Evolutionary conservation across 2,797 vertebrate genomes (phyloP), one percentile per base, ranked within the genome.

Genomic region (Rhinoraja longicauda): DNA sequence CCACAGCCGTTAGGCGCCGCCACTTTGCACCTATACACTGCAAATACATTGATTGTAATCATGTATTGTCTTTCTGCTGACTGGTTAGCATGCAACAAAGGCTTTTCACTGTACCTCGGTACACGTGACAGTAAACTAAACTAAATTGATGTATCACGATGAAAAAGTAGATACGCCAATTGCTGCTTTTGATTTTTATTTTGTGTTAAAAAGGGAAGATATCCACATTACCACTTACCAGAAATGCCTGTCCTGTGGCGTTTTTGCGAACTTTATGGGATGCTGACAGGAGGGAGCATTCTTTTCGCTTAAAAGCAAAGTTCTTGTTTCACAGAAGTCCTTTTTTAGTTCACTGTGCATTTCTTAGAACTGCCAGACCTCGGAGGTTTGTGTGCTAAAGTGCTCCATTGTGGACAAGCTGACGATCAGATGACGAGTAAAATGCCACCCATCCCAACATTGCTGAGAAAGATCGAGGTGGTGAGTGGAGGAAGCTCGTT

Each of bases 221-320:
- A 7, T 73, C 17, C 32, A 12, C 4, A 53, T 53, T 53, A 45
- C 67, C 26, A 72, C 6, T 57, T 24, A n/a, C 70, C 75, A 53
- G 67, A 67, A 88, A 88, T 32, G n/a, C 15, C 70, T 4, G 12
- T 57, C 57, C 39, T 57, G 90, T 53, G 70, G 15, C 12, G 72
- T 26, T 73, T 1, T 12, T 26, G 67, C 91, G 15, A 21, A 72
- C 21, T 45, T 72, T 91, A 24, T 92, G 73, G 90, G 39, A 53
- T n/a, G 70, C 12, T 12, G 12, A n/a, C 67, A 92, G 24, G 26
- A 26, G 70, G 70, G 39, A 26, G 39, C 70, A 92, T 92, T 72
- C 70, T 32, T 73, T 92, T 92, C 92, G 45, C 26, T 92, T 73
- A 91, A 91, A 91, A 86, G 24, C 21, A 29, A 45, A 53, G 10